phyloP scores from a whole-genome alignment of 2,888 invertebrate genomes.

The Chromoteleia sp. region DNA sequence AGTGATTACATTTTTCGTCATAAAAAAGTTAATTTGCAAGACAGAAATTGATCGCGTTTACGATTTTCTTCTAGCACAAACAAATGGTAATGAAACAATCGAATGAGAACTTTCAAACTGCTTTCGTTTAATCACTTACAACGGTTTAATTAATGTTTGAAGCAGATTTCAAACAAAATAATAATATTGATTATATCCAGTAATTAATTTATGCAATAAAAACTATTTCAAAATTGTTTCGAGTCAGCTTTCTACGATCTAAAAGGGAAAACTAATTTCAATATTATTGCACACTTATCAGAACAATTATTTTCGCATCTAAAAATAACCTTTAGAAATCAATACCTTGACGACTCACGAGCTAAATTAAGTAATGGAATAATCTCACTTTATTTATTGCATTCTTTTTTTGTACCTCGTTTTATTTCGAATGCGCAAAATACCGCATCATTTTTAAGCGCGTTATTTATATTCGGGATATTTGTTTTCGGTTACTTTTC shows the following conservation, averaged over 20 bases:
- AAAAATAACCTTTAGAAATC: neutral
- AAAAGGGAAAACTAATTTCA: neutral
- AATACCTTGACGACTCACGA: neutral
- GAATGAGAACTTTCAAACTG: constrained; percentile 12
- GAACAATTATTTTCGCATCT: too few relatives aligned
- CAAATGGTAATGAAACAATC: constrained; percentile 19
- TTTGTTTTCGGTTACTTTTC: constrained; percentile 24
- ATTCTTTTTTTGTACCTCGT: neutral
- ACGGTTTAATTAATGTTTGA: constrained; percentile 8
- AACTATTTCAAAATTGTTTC: neutral
- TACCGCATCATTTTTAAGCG: constrained; percentile 1
- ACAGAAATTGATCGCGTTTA: neutral
- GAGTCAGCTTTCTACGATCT: neutral
- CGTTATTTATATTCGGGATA: constrained; percentile 19
- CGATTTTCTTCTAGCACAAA: neutral
- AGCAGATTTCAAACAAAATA: constrained; percentile 1
- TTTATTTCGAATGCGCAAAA: constrained; percentile 15
- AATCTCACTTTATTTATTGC: neutral
- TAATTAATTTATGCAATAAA: constrained; percentile 1
- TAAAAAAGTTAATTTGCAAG: neutral
- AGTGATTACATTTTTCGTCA: neutral
- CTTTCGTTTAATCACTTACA: constrained; percentile 8
- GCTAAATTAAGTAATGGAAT: neutral
- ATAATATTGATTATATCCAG: constrained; percentile 7
- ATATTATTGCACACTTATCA: too few relatives aligned